Base-by-base conservation (phyloP, 2,888 invertebrate species). In the Dexiosoma caninum region DNA sequence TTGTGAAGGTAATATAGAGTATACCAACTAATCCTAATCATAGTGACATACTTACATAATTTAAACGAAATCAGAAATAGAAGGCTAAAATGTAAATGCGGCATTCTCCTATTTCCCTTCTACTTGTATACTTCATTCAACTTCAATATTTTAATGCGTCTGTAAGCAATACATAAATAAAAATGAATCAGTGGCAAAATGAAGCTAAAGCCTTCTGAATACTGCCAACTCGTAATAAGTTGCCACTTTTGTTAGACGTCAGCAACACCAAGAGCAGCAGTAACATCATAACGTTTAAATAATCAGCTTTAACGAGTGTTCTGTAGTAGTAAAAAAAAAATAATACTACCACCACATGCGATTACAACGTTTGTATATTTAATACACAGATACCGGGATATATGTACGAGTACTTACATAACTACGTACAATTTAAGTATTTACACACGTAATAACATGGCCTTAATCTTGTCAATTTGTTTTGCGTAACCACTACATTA, bases 1-100 rank as follows among this genome's bases (percentile, higher is more conserved):
- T 85, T 93, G 93, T 84, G 91, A 91, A 89, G 91, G 92, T 92
- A 89, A 83, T 84, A 62, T 70, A 30, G 53, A 16, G 1, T 3
- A 30, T 16, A 59, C 1, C 16, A 46, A 49, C 12, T 46, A 64
- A 44, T 42, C 49, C 51, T 30, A 59, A 69, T 64, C 74, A 44
- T 16, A 42, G 57, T 64, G 64, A 69, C 64, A 75, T 69, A 67
- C 51, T 53, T n/a, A n/a, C n/a, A n/a, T n/a, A n/a, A n/a, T n/a
- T n/a, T n/a, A 32, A 40, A 35, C 6, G 1, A 42, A 62, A 14
- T 44, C 10, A 57, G n/a, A 42, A 46, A 44, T 10, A n/a, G n/a
- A 32, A 51, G 14, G 19, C 40, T 23, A 62, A 64, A 57, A 21
- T 59, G 8, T n/a, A 60, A 27, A 14, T 40, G 14, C 46, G 19